Base-by-base conservation (phyloP, 2,113 vertebrate species). In the Sprattus sprattus region DNA sequence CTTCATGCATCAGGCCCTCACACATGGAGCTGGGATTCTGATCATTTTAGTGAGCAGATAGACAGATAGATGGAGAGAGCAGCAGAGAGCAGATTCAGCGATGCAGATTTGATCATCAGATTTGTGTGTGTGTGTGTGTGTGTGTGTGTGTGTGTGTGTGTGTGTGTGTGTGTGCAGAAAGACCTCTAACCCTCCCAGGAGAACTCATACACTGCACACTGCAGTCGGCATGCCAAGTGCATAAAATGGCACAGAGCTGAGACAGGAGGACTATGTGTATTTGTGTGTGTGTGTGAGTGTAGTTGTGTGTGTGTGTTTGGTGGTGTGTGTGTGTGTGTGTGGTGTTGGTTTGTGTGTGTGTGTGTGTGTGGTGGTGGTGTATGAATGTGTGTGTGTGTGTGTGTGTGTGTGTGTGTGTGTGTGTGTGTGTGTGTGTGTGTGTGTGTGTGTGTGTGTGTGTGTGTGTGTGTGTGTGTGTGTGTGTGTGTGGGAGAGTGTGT, bases 381-480 rank as follows among this genome's bases (percentile, higher is more conserved):
- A 39, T 39, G 39, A 39, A 2, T 39, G 39, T 39, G 39, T 39
- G 39, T 39, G 39, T 39, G 39, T 39, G 39, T 39, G 39, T 39
- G 1, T 39, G 39, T 39, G 39, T 39, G 64, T 44, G n/a, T 9
- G 22, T 28, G 47, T 75, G 9, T 18, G 18, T 15, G 6, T 25
- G 49, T 6, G 64, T 45, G 60, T 45, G 80, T 52, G 44, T 57
- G 45, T 11, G n/a, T 67, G 18, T 45, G 44, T 49, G 13, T 60
- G 28, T 82, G 8, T 46, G 54, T 85, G 54, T 82, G 81, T 46
- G 45, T 84, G 83, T 67, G 83, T 46, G 64, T 46, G 83, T 18
- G 83, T 81, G 8, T 82, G 32, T 81, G 64, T 44, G 28, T 81
- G 50, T 83, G 49, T 84, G 80, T 89, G 45, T 57, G 44, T 18